Percentiles rank a stretch among this genome's conserved stretches.
Evolutionary conservation across 30 jellyfish, hydroid and myxozoan species (phyloP).

Genomic region (Rhopilema esculentum): DNA sequence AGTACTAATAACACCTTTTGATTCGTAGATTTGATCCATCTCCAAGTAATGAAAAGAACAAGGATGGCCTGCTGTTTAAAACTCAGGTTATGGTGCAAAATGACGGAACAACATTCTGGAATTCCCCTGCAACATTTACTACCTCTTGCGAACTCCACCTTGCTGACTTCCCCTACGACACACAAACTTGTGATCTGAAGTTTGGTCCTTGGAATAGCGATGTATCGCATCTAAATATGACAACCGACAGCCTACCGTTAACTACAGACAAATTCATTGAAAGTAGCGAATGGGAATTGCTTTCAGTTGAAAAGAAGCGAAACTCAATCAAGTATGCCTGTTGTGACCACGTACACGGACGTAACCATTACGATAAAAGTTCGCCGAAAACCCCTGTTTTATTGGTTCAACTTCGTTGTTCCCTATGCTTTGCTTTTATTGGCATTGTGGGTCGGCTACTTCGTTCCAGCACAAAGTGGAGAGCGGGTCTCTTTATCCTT

Average conservation of each 20-base stretch:
- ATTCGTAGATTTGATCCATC: slow-evolving; percentile 3
- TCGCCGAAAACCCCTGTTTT: slow-evolving; percentile 75
- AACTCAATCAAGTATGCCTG: slow-evolving; percentile 40
- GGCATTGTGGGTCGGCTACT: slow-evolving; percentile 55
- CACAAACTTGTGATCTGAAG: slow-evolving; percentile 45
- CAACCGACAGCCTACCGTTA: slow-evolving; percentile 18
- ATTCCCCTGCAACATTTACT: slow-evolving; percentile 53
- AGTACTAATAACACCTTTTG: neutral
- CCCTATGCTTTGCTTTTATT: slow-evolving; percentile 61
- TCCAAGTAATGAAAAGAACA: neutral
- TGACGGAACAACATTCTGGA: slow-evolving; percentile 62
- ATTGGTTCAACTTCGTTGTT: slow-evolving; percentile 58
- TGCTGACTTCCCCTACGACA: slow-evolving; percentile 63
- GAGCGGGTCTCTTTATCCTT: slow-evolving; percentile 62
- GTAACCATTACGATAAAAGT: slow-evolving; percentile 47
- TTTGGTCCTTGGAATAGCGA: slow-evolving; percentile 80
- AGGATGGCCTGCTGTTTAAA: slow-evolving; percentile 50
- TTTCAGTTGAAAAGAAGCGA: slow-evolving; percentile 25
- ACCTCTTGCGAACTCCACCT: slow-evolving; percentile 59
- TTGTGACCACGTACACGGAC: slow-evolving; percentile 40
- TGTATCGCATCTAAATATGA: slow-evolving; percentile 28
- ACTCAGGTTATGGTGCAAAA: slow-evolving; percentile 26
- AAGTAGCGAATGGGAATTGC: slow-evolving; percentile 67
- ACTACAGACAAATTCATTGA: slow-evolving; percentile 51
- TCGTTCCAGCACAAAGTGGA: slow-evolving; percentile 73